phyloP scores from a whole-genome alignment of 2,888 invertebrate species.

The Ophioninae sp. region DNA sequence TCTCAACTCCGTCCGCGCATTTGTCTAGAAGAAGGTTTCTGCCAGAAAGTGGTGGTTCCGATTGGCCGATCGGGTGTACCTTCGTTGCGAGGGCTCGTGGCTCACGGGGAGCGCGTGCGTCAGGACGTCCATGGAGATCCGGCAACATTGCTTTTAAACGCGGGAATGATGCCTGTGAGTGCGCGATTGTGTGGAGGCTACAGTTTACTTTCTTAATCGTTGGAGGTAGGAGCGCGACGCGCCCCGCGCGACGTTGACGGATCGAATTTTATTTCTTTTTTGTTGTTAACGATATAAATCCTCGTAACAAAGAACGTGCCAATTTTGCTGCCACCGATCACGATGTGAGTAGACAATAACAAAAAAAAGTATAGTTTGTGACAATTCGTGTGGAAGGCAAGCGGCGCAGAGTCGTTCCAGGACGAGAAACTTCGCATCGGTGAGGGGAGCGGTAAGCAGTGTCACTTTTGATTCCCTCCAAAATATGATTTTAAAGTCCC shows the following conservation, averaged over 20 bases:
- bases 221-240: conserved; percentile 27
- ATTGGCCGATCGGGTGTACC: background rate
- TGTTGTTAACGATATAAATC: conserved; percentile 26
- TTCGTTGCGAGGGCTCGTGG: conserved; percentile 9
- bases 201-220: conserved; percentile 42
- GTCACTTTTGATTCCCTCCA: conserved; percentile 7
- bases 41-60: conserved; percentile 18
- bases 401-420: background rate
- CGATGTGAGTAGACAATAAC: conserved; percentile 41
- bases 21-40: conserved; percentile 20
- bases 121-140: conserved; percentile 30
- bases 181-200: conserved; percentile 46
- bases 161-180: conserved; percentile 42
- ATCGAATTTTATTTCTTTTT: conserved; percentile 32
- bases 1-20: conserved; percentile 15
- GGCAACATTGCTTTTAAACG: conserved; percentile 61
- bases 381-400: background rate
- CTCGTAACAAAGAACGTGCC: conserved; percentile 49
- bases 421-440: conserved; percentile 3
- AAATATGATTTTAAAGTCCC: background rate
- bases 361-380: background rate
- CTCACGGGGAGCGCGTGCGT: conserved; percentile 26
- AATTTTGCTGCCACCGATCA: conserved; percentile 35
- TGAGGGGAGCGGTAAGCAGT: conserved; percentile 1
- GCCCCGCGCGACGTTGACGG: conserved; percentile 35